Percentiles rank a stretch among this genome's conserved stretches.
phyloP scores from a whole-genome alignment of 2,888 invertebrate species.

The Tachina lurida region DNA sequence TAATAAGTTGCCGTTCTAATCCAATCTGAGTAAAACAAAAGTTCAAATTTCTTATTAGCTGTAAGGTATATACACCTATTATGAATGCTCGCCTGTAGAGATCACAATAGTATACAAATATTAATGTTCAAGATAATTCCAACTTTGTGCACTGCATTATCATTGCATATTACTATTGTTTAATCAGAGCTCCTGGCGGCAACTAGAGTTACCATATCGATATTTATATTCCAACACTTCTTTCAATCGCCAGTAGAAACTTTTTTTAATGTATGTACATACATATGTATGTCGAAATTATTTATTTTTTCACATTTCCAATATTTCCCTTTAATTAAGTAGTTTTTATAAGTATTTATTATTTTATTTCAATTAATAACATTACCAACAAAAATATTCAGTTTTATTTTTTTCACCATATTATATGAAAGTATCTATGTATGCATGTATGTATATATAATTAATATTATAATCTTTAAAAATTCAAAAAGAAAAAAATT shows the following conservation, averaged over 20 bases:
- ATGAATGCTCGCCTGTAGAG: no score
- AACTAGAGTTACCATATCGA: no score
- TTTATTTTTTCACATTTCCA: background rate
- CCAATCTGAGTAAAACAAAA: no score
- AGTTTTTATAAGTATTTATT: constrained; percentile 50
- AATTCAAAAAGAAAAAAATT: constrained; percentile 52
- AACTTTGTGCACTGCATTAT: background rate
- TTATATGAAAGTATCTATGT: constrained; percentile 46
- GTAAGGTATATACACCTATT: no score
- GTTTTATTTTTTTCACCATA: constrained; percentile 54
- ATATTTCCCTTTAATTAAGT: constrained; percentile 44
- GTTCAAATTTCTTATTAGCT: no score
- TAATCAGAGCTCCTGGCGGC: no score
- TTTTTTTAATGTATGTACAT: no score
- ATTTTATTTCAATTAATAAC: constrained; percentile 77
- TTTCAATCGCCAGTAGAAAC: background rate
- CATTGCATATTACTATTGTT: background rate
- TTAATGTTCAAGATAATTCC: no score
- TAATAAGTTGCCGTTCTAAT: no score
- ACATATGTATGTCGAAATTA: background rate
- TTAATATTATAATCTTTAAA: constrained; percentile 64
- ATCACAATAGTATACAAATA: no score
- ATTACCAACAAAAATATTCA: constrained; percentile 80
- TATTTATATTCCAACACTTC: background rate
- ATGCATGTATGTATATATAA: constrained; percentile 51